Percentiles rank a stretch among this genome's conserved stretches.
These are phyloP conservation scores for Dicranocentrus wangi DNA, from an alignment of 2,888 invertebrate species.

Conservation along the genomic window DNA sequence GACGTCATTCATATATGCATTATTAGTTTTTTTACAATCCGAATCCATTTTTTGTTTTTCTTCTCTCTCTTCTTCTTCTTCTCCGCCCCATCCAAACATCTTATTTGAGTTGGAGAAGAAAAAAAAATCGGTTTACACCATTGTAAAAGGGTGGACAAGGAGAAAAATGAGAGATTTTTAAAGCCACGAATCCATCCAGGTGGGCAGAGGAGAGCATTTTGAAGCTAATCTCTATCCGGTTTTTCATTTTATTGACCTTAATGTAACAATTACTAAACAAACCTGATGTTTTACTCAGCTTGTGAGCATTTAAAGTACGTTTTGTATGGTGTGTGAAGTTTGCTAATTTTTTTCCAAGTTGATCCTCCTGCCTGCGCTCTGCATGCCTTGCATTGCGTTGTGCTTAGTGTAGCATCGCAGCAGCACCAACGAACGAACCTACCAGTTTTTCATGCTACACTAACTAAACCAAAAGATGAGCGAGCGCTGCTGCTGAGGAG, in stretches of 20 bases:
- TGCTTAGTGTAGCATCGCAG: background rate
- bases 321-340: conserved; percentile 50
- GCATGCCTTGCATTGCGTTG: background rate
- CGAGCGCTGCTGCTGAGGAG: too few relatives aligned
- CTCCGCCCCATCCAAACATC: too few relatives aligned
- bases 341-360: conserved; percentile 49
- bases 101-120: too few relatives aligned
- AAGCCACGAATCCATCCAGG: conserved; percentile 51
- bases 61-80: too few relatives aligned
- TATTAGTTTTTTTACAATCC: background rate
- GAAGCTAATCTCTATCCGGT: conserved; percentile 55
- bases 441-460: conserved; percentile 18
- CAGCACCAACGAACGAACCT: background rate
- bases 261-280: conserved; percentile 43
- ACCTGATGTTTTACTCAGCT: conserved; percentile 28
- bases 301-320: conserved; percentile 14
- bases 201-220: conserved; percentile 31
- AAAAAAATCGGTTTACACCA: too few relatives aligned
- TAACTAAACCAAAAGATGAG: background rate
- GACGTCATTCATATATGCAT: background rate
- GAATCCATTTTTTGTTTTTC: background rate
- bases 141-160: too few relatives aligned
- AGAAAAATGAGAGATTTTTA: too few relatives aligned
- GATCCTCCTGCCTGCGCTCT: too few relatives aligned
- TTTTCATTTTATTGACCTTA: conserved; percentile 54